Conservation (phyloP, 2,113 vertebrate genomes). For the Caranx melampygus region DNA sequence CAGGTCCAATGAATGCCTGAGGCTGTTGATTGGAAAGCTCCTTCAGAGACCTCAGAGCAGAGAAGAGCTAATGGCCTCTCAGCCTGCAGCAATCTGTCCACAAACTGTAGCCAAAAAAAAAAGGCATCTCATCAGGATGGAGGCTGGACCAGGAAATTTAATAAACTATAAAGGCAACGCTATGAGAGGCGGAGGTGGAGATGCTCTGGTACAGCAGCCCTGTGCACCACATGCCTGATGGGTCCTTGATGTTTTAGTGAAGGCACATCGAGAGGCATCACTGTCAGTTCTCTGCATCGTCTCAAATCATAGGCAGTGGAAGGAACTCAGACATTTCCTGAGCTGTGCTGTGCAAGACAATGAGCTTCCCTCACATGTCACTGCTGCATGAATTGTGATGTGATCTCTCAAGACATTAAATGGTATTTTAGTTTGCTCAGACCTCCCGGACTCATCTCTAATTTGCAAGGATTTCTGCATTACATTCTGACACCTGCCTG, state of each 20-base stretch:
- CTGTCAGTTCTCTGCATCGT: not conserved
- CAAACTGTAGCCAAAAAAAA: conserved; percentile 15
- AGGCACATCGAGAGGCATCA: not conserved
- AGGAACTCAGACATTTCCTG: not conserved
- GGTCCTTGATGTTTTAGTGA: not conserved
- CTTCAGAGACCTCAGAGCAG: conserved; percentile 24
- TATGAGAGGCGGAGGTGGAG: not conserved
- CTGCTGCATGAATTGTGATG: too few relatives aligned
- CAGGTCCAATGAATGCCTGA: conserved; percentile 57
- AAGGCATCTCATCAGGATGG: conserved; percentile 26
- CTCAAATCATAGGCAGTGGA: not conserved
- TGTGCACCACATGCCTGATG: not conserved
- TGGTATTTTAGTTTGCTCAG: too few relatives aligned
- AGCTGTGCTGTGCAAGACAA: not conserved
- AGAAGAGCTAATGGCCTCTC: conserved; percentile 51
- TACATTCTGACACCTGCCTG: not conserved
- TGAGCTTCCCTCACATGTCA: not conserved
- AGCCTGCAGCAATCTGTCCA: conserved; percentile 39
- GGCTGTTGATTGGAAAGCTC: conserved; percentile 55
- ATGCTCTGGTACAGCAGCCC: not conserved
- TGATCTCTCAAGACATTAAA: not conserved
- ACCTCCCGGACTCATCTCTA: not conserved
- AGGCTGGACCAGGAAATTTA: not conserved
- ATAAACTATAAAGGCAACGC: not conserved
- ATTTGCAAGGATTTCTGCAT: not conserved